Conservation (phyloP, 2,113 vertebrate genomes). For the Eptatretus burgeri region DNA sequence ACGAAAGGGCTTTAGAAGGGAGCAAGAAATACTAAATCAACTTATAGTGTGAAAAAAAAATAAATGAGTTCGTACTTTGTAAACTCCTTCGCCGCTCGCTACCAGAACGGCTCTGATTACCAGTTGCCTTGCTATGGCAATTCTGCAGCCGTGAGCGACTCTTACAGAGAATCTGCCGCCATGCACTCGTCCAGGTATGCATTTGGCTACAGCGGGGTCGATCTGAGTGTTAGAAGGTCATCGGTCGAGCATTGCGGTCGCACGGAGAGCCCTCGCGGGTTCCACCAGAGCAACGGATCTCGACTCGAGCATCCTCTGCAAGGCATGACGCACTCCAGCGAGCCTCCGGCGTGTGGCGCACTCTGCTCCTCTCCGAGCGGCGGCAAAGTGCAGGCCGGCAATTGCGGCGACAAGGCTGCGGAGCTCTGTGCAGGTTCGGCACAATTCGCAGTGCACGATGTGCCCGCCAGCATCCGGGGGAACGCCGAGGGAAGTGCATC, state of each 20-base stretch:
- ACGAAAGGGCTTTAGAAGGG: constrained; percentile 97
- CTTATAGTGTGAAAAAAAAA: constrained; percentile 33
- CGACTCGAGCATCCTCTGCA: constrained; percentile 1
- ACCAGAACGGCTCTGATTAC: constrained; percentile 99
- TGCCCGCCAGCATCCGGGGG: neutral
- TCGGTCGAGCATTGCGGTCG: constrained; percentile 61
- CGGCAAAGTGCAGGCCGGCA: constrained; percentile 11
- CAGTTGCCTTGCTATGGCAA: constrained; percentile 99
- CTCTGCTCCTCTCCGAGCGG: constrained; percentile 50
- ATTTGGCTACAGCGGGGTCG: constrained; percentile 97
- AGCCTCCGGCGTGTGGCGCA: constrained; percentile 36
- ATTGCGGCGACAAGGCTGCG: constrained; percentile 24
- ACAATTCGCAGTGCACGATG: constrained; percentile 31
- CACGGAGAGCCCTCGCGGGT: constrained; percentile 48
- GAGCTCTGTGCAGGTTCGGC: constrained; percentile 53
- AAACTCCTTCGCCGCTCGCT: constrained; percentile 99
- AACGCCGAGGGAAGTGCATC: neutral
- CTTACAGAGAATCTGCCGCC: constrained; percentile 74
- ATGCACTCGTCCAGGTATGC: constrained; percentile 96
- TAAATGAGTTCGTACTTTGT: constrained; percentile 99
- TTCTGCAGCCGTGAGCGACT: constrained; percentile 68
- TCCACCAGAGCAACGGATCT: constrained; percentile 18
- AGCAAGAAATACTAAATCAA: constrained; percentile 99
- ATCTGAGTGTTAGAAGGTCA: constrained; percentile 67
- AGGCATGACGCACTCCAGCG: neutral